Percentiles rank a stretch among this genome's conserved stretches.
These are phyloP conservation scores for Drosophila vallismaia DNA, from an alignment of 2,888 invertebrate genomes.

Conservation along the genomic window DNA sequence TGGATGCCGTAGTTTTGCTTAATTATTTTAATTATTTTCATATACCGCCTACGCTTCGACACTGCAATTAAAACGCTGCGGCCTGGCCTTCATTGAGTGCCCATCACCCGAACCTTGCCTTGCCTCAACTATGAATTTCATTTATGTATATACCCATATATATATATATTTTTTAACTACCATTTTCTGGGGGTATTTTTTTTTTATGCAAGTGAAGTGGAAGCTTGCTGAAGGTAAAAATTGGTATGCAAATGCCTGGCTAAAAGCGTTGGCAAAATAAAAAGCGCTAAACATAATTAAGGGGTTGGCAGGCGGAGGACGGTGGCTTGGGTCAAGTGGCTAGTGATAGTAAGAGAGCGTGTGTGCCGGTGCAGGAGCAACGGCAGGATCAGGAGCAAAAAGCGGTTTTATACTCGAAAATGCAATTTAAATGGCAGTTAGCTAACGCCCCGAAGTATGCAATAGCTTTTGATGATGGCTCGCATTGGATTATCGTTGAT, in stretches of 20 bases:
- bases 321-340: slow-evolving; percentile 23
- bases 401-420: slow-evolving; percentile 35
- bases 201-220: slow-evolving; percentile 39
- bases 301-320: slow-evolving; percentile 5
- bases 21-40: slow-evolving; percentile 76
- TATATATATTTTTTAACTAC: slow-evolving; percentile 12
- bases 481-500: slow-evolving; percentile 29
- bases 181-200: slow-evolving; percentile 6
- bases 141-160: not conserved
- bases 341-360: slow-evolving; percentile 26
- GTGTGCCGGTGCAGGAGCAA: slow-evolving; percentile 2
- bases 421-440: slow-evolving; percentile 45
- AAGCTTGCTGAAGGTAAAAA: slow-evolving; percentile 42
- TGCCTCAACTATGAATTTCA: not conserved
- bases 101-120: slow-evolving; percentile 19
- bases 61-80: slow-evolving; percentile 72
- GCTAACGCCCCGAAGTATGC: slow-evolving; percentile 38
- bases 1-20: slow-evolving; percentile 67
- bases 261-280: slow-evolving; percentile 46
- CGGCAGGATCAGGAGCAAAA: not conserved
- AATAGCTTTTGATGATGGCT: slow-evolving; percentile 36
- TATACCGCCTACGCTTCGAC: slow-evolving; percentile 60
- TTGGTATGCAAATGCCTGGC: slow-evolving; percentile 70
- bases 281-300: slow-evolving; percentile 58
- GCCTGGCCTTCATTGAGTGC: slow-evolving; percentile 48